Evolutionary conservation across 2,797 vertebrate species (phyloP).

Genomic region (Centropyge bicolor): DNA sequence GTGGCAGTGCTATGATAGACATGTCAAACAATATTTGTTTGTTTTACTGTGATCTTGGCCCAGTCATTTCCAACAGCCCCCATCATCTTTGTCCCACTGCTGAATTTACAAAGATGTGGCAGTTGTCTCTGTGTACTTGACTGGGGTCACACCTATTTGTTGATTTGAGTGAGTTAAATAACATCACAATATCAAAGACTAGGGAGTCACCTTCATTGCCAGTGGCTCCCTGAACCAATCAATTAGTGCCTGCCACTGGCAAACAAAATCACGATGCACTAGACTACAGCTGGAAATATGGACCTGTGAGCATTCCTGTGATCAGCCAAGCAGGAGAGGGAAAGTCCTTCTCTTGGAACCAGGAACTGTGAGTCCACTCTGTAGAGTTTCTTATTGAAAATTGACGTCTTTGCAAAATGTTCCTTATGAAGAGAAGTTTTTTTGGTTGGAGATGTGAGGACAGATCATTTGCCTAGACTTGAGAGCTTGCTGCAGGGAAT

Average conservation of each 20-base stretch:
- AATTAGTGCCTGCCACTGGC: background rate
- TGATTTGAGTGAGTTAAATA: background rate
- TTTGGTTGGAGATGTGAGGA: background rate
- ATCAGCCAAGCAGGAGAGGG: background rate
- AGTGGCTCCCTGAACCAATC: too few relatives aligned
- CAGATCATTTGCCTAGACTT: background rate
- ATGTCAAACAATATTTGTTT: too few relatives aligned
- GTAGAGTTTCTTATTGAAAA: background rate
- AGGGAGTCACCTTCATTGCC: background rate
- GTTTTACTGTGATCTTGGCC: background rate
- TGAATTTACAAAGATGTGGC: background rate
- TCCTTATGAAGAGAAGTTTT: background rate
- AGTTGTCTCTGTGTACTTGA: background rate
- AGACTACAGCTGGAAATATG: background rate
- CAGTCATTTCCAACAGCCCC: too few relatives aligned
- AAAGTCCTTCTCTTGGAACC: background rate
- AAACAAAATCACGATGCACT: background rate
- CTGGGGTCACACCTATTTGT: background rate
- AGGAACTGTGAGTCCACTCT: background rate
- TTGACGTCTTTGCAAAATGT: background rate
- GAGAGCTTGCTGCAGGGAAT: background rate
- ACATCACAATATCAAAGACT: background rate
- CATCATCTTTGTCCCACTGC: background rate
- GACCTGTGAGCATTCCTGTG: background rate
- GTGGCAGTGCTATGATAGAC: too few relatives aligned